Evolutionary conservation across 2,113 vertebrate species (phyloP).

Genomic region (Mohoua ochrocephala): DNA sequence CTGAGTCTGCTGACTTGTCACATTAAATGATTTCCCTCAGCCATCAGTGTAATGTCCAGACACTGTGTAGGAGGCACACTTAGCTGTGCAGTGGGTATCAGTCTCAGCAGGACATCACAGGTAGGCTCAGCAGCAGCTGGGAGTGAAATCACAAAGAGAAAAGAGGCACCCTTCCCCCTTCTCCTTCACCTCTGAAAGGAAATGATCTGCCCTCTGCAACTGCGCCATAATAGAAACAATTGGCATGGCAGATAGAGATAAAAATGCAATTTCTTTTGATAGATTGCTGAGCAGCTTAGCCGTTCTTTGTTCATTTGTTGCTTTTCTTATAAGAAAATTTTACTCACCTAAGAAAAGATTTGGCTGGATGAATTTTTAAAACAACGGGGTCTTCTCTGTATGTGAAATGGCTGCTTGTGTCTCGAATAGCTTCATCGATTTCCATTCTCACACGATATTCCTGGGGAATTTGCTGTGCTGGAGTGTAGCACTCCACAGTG

Average conservation of each 20-base stretch:
- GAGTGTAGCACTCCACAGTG: slow-evolving; percentile 84
- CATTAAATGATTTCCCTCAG: slow-evolving; percentile 31
- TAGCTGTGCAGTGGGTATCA: background rate
- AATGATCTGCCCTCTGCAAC: slow-evolving; percentile 39
- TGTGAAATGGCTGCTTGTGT: slow-evolving; percentile 72
- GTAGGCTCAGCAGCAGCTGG: background rate
- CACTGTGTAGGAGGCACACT: background rate
- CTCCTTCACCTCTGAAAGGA: slow-evolving; percentile 23
- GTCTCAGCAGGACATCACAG: slow-evolving; percentile 16
- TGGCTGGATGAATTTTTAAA: slow-evolving; percentile 84
- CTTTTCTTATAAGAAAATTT: background rate
- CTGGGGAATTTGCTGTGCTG: slow-evolving; percentile 71
- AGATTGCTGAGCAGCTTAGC: background rate
- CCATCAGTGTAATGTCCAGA: slow-evolving; percentile 18
- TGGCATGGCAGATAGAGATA: slow-evolving; percentile 19
- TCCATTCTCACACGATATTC: slow-evolving; percentile 77
- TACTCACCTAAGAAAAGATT: slow-evolving; percentile 92
- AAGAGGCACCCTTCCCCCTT: background rate
- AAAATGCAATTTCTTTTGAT: slow-evolving; percentile 44
- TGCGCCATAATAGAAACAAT: slow-evolving; percentile 28
- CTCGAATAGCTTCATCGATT: slow-evolving; percentile 80
- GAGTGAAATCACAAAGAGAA: slow-evolving; percentile 9
- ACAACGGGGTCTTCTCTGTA: slow-evolving; percentile 89
- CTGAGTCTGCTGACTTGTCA: background rate
- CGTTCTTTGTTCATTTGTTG: background rate